Conservation (phyloP, 2,888 invertebrate species). For the Cyclophora albipunctata region DNA sequence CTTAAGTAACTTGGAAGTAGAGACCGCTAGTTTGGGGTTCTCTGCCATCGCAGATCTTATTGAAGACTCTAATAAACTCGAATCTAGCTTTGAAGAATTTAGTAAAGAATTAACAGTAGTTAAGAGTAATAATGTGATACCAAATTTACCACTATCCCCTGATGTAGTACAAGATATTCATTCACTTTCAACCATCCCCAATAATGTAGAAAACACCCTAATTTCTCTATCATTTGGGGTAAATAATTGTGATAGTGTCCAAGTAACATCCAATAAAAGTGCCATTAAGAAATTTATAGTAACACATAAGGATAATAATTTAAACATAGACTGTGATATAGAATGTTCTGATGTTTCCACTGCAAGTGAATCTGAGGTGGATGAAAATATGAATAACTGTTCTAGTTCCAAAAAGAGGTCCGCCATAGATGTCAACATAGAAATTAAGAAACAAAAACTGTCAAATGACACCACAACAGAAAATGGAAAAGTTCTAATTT, state of each 20-base stretch:
- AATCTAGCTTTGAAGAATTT: constrained; percentile 1
- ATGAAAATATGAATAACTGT: constrained; percentile 32
- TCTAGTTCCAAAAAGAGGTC: constrained; percentile 35
- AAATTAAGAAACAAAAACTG: constrained; percentile 59
- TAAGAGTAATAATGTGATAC: not conserved
- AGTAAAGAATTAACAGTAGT: not conserved
- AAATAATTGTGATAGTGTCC: constrained; percentile 36
- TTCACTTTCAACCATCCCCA: constrained; percentile 22
- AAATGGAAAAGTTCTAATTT: constrained; percentile 65
- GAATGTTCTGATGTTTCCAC: constrained; percentile 36
- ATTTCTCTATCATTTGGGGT: constrained; percentile 44
- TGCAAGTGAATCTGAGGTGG: constrained; percentile 33
- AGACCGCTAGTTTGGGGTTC: constrained; percentile 27
- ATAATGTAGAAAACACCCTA: constrained; percentile 27
- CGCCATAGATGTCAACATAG: constrained; percentile 50
- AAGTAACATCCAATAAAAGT: constrained; percentile 43
- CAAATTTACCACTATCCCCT: no score
- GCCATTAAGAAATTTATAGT: constrained; percentile 40
- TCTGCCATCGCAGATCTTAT: constrained; percentile 37
- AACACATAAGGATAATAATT: constrained; percentile 28
- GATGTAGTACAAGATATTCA: no score
- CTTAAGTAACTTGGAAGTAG: constrained; percentile 9
- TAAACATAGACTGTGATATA: constrained; percentile 43
- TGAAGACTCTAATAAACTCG: constrained; percentile 6
- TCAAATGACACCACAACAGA: constrained; percentile 36